Percentiles rank a stretch among this genome's conserved stretches.
These are phyloP conservation scores for Anser cygnoides DNA, from an alignment of 2,113 vertebrate species.

Conservation along the genomic window DNA sequence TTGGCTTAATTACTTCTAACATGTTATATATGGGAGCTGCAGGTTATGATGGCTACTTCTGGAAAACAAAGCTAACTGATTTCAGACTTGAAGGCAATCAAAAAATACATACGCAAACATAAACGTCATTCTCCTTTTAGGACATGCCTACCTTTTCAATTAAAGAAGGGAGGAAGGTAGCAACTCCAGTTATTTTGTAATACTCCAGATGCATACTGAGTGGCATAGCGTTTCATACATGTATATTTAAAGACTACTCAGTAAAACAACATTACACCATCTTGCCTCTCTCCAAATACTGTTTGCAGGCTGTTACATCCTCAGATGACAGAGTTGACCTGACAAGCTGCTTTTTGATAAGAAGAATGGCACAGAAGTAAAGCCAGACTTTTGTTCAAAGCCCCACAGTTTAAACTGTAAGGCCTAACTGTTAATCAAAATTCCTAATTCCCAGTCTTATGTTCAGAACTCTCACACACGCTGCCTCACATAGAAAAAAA, in stretches of 20 bases:
- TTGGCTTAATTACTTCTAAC: not conserved
- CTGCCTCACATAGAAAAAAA: not conserved
- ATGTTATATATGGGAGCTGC: accelerated
- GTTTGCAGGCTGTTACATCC: not conserved
- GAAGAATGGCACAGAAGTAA: not conserved
- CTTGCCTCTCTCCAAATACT: not conserved
- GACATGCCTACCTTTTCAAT: not conserved
- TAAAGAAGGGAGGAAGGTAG: not conserved
- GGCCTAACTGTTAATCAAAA: not conserved
- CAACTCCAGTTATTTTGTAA: not conserved
- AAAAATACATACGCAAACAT: not conserved
- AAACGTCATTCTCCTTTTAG: not conserved
- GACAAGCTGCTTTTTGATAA: not conserved
- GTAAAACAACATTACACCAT: not conserved
- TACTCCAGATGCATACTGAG: accelerated
- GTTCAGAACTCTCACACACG: accelerated
- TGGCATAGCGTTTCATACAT: accelerated
- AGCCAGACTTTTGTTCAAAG: not conserved
- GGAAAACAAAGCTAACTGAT: not conserved
- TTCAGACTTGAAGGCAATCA: not conserved
- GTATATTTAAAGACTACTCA: not conserved
- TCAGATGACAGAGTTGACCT: not conserved
- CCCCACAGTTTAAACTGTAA: accelerated
- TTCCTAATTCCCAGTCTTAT: accelerated
- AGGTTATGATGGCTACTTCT: not conserved